Base-by-base conservation (phyloP, 2,113 vertebrate species). In the Argyrosomus japonicus region DNA sequence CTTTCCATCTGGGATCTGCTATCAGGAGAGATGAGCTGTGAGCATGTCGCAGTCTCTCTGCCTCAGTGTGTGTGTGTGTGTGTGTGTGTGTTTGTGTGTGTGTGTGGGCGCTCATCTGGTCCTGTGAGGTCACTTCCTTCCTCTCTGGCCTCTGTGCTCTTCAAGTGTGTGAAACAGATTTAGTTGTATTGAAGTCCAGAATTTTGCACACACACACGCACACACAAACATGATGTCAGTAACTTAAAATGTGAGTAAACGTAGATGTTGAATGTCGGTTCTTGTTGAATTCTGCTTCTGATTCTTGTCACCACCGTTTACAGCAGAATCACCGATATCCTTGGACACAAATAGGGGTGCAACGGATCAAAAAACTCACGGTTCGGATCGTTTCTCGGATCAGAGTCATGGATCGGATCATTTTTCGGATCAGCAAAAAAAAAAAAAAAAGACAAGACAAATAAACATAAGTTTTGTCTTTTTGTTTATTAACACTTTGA, bases 1-100 rank as follows among this genome's bases (percentile, higher is more conserved):
- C 82, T 91, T 93, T 84, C 88, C 91, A 93, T 93, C 93, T 93
- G 92, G 89, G 85, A 86, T 83, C 73, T 68, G 69, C 85, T 91
- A 87, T 92, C 87, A 77, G 84, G 83, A 90, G 93, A 80, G 86
- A 92, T 92, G 93, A 90, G 82, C 86, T 82, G 81, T 68, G 79
- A 88, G 83, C 77, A 79, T 89, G 79, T 91, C 85, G 79, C 62
- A 43, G 60, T 71, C 32, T 40, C 23, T 72, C 47, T 75, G 74
- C 57, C 15, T 76, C 32, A 6, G 54, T 60, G 61, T 51, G 72
- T 83, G 60, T 60, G 61, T 53, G 72, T 83, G 68, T 45, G 56
- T 71, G 58, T 53, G 73, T 68, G 76, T 72, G 68, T 54, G 63
- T 51, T 61, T 19, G 58, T 70, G 68, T 81, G 76, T 64, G 45